Percentiles rank a stretch among this genome's conserved stretches.
These are phyloP conservation scores for Vanacampus margaritifer DNA, from an alignment of 2,113 vertebrate species.

Conservation along the genomic window DNA sequence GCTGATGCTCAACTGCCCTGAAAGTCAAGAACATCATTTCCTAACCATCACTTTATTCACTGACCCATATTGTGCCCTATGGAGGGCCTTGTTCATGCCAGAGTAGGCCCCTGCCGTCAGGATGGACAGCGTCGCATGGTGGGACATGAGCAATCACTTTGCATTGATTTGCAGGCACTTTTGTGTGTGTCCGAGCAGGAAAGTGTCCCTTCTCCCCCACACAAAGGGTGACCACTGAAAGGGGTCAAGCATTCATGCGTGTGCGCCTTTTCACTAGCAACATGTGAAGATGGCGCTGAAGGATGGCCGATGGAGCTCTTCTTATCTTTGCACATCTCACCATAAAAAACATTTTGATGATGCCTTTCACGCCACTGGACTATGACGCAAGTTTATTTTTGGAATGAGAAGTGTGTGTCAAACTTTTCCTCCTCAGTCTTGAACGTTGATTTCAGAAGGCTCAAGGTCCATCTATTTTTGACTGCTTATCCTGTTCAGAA, in stretches of 20 bases:
- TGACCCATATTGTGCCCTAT: not conserved
- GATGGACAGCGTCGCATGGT: not conserved
- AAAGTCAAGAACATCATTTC: not conserved
- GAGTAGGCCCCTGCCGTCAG: not conserved
- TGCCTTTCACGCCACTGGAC: not conserved
- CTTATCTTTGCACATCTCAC: not conserved
- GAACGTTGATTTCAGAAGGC: not conserved
- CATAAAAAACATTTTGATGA: not conserved
- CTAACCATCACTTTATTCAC: not conserved
- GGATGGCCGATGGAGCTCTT: not conserved
- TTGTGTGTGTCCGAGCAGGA: not conserved
- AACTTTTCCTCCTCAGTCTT: not conserved
- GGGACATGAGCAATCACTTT: not conserved
- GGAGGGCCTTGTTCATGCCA: not conserved
- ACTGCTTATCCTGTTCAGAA: too few species aligned
- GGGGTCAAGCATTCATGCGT: not conserved
- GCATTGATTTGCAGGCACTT: conserved; percentile 2
- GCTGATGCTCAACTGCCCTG: not conserved
- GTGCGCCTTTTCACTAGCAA: not conserved
- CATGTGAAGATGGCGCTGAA: not conserved
- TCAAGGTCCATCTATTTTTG: too few species aligned
- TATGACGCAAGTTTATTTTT: not conserved
- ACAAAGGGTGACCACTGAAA: not conserved
- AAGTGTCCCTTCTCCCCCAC: not conserved
- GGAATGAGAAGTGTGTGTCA: not conserved